Evolutionary conservation across 2,113 vertebrate species (phyloP).

Genomic region (Phrynocephalus versicolor): DNA sequence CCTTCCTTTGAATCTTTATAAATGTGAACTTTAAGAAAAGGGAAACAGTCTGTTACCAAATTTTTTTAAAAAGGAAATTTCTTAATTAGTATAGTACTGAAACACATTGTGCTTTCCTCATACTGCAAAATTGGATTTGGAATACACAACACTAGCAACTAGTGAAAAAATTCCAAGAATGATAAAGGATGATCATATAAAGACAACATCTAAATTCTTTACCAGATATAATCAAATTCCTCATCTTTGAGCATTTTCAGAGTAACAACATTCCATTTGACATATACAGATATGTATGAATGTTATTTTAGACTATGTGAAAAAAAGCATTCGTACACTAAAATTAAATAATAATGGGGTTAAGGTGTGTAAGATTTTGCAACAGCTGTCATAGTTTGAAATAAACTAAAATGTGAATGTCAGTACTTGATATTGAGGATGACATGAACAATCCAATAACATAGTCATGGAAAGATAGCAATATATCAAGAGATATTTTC

Average conservation of each 20-base stretch:
- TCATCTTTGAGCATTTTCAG: background rate
- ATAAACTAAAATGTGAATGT: background rate
- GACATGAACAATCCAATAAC: background rate
- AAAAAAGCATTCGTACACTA: too few relatives aligned
- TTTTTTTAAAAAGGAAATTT: background rate
- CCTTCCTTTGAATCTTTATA: background rate
- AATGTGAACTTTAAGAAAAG: constrained; percentile 28
- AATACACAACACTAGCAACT: background rate
- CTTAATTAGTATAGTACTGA: background rate
- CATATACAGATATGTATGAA: background rate
- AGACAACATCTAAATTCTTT: background rate
- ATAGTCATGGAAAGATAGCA: background rate
- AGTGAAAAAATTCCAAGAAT: background rate
- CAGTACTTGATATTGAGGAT: background rate
- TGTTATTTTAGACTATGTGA: too few relatives aligned
- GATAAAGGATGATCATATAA: background rate
- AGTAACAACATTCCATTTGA: background rate
- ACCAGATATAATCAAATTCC: background rate
- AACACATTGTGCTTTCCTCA: background rate
- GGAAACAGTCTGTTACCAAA: background rate
- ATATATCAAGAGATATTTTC: background rate
- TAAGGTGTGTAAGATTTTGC: too few relatives aligned
- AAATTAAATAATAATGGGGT: too few relatives aligned
- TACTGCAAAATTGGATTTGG: background rate
- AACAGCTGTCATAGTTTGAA: background rate